These are phyloP conservation scores for Drosophila carrolli DNA, from an alignment of 1,140 invertebrate genomes.

Conservation along the genomic window DNA sequence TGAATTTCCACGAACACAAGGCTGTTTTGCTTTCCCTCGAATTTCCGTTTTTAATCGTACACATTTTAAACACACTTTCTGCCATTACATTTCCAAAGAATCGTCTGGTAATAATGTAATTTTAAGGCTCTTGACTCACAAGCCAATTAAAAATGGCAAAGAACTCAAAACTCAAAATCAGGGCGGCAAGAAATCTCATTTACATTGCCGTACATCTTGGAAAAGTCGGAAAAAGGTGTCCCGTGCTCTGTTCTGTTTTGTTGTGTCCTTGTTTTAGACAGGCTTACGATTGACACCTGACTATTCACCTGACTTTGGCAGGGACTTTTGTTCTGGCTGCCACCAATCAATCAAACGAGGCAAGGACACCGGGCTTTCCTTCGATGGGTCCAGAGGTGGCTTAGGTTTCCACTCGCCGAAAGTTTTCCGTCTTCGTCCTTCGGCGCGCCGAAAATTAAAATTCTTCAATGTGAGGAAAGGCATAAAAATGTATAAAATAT, in stretches of 20 bases:
- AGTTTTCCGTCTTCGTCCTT: constrained; percentile 10
- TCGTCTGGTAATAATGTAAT: constrained; percentile 28
- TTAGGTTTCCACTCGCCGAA: background rate
- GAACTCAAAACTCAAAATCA: constrained; percentile 11
- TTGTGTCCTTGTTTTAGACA: background rate
- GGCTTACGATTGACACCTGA: constrained; percentile 54
- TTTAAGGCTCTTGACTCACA: constrained; percentile 43
- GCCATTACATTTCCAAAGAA: constrained; percentile 28
- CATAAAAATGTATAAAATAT: constrained; percentile 52
- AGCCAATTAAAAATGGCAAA: constrained; percentile 46
- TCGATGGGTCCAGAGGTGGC: background rate
- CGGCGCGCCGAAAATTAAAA: constrained; percentile 42
- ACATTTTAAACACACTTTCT: constrained; percentile 23
- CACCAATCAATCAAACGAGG: constrained; percentile 43
- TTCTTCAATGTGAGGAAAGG: constrained; percentile 46
- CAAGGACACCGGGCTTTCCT: constrained; percentile 26
- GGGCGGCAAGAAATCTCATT: constrained; percentile 29
- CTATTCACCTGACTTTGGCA: constrained; percentile 44
- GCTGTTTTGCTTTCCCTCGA: background rate
- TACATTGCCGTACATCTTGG: constrained; percentile 34
- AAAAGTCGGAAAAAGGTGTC: constrained; percentile 23
- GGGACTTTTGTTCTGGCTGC: constrained; percentile 36
- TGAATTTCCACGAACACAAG: background rate
- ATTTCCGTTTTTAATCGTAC: constrained; percentile 34
- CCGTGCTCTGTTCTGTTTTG: constrained; percentile 1